A percentile compares a stretch with the other conserved stretches of the same genome.
These are phyloP conservation scores for Eubucco bourcierii DNA, from an alignment of 2,113 vertebrate species.

Conservation along the genomic window DNA sequence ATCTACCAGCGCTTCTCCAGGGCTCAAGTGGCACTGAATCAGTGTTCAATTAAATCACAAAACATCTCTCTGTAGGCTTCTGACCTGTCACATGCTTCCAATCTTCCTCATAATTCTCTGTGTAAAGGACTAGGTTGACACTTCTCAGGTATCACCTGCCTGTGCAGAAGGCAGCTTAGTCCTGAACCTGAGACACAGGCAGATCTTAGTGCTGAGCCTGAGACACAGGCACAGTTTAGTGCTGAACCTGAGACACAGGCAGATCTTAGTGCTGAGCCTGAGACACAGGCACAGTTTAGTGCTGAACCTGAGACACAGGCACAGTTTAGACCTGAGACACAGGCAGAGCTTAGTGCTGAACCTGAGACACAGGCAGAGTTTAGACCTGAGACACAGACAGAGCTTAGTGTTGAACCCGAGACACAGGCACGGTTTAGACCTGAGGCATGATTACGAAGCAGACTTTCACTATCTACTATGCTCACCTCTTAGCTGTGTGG, in stretches of 20 bases:
- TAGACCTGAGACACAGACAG: neutral
- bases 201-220: neutral
- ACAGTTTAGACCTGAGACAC: neutral
- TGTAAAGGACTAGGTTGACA: neutral
- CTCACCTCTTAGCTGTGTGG: neutral
- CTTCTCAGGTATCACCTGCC: neutral
- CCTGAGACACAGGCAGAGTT: neutral
- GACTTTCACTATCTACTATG: neutral
- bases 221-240: neutral
- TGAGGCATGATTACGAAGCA: accelerated
- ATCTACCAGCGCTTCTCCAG: neutral
- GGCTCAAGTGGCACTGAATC: neutral
- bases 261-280: neutral
- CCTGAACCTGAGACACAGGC: neutral
- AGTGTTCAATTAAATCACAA: neutral
- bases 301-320: neutral
- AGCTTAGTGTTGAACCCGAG: neutral
- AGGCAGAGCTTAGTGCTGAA: too few species aligned
- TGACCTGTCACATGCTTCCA: neutral
- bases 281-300: neutral
- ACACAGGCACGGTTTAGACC: too few species aligned
- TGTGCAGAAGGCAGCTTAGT: neutral
- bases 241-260: neutral
- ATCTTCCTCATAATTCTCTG: neutral
- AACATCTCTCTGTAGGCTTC: neutral